phyloP scores from a whole-genome alignment of 2,113 vertebrate species.

The Cyanoderma ruficeps region DNA sequence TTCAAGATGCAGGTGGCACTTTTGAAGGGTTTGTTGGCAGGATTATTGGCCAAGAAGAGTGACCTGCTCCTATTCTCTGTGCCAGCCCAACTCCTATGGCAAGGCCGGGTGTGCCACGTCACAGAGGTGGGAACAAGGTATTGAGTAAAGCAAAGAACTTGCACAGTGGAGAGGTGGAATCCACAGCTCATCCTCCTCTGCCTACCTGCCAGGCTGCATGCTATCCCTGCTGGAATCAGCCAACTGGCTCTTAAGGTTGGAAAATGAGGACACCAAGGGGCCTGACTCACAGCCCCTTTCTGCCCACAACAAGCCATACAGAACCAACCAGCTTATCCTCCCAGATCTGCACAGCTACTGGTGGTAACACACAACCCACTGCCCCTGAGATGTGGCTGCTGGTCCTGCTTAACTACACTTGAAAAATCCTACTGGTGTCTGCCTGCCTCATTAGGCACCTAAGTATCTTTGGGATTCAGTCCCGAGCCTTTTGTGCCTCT shows the following conservation, averaged over 20 bases:
- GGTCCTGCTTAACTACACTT: conserved; percentile 5
- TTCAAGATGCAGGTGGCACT: background rate
- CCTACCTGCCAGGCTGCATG: background rate
- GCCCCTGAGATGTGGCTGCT: background rate
- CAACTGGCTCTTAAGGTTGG: background rate
- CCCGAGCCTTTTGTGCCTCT: background rate
- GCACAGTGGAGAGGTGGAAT: background rate
- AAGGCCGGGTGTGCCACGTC: accelerated
- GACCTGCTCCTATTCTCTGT: background rate
- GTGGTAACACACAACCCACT: background rate
- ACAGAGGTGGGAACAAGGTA: background rate
- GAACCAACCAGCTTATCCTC: background rate
- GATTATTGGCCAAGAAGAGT: background rate
- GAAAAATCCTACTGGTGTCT: conserved; percentile 6
- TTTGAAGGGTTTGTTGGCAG: background rate
- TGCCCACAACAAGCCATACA: background rate
- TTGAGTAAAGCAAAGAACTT: background rate
- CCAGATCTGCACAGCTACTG: background rate
- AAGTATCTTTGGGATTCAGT: background rate
- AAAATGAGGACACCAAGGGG: background rate
- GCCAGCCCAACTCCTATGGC: background rate
- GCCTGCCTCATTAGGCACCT: conserved; percentile 44
- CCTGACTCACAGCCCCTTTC: conserved; percentile 10
- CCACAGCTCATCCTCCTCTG: background rate
- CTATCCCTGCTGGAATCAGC: background rate